Evolutionary conservation across 2,888 invertebrate genomes (phyloP).

Genomic region (Dorcus parallelipipedus): DNA sequence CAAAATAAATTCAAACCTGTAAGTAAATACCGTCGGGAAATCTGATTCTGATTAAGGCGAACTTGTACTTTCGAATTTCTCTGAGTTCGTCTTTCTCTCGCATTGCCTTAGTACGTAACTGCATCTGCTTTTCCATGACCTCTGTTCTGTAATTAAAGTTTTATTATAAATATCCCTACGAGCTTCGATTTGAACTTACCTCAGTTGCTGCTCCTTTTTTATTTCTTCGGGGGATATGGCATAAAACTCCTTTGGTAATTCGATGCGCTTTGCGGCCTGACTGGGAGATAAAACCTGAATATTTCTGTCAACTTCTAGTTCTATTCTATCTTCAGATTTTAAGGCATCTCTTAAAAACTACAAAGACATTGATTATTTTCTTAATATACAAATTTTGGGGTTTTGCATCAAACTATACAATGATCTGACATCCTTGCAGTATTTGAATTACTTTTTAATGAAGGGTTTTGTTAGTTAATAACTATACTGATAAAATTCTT

Average conservation of each 20-base stretch:
- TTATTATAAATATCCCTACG: neutral
- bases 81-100: conserved; percentile 82
- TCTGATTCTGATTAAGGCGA: conserved; percentile 77
- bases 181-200: conserved; percentile 47
- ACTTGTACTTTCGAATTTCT: conserved; percentile 79
- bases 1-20: conserved; percentile 55
- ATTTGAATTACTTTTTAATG: neutral
- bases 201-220: conserved; percentile 75
- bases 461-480: neutral
- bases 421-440: no score
- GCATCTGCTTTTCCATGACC: conserved; percentile 74
- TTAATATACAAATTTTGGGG: no score
- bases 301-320: conserved; percentile 80
- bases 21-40: conserved; percentile 85
- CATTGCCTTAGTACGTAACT: conserved; percentile 93
- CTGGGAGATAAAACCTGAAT: conserved; percentile 78
- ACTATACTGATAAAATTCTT: neutral
- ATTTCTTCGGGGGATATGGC: conserved; percentile 77
- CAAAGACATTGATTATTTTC: conserved; percentile 31
- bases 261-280: conserved; percentile 64
- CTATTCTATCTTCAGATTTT: conserved; percentile 74
- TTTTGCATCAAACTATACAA: neutral
- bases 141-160: conserved; percentile 56
- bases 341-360: conserved; percentile 73
- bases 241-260: conserved; percentile 83